These are phyloP conservation scores for Halcyon leucocephala DNA, from an alignment of 2,797 vertebrate genomes.

Conservation along the genomic window DNA sequence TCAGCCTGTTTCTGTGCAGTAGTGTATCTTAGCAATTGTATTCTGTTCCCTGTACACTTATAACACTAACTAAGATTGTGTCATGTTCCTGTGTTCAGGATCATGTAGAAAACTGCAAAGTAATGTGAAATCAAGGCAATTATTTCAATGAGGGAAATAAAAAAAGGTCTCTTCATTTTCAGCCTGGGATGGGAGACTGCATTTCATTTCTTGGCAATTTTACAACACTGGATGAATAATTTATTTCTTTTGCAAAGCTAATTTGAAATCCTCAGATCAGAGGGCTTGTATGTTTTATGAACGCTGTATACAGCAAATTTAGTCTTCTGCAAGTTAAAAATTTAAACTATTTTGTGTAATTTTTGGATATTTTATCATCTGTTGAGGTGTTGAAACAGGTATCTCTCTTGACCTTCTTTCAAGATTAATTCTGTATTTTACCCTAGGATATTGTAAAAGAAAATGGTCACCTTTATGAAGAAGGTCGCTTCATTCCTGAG, in stretches of 20 bases:
- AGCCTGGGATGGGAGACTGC: background rate
- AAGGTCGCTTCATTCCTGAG: conserved; percentile 74
- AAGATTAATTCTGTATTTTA: conserved; percentile 14
- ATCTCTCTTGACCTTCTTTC: conserved; percentile 1
- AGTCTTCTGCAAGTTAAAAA: background rate
- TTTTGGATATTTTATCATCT: background rate
- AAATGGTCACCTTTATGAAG: conserved; percentile 71
- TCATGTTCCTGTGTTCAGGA: background rate
- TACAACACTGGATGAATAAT: background rate
- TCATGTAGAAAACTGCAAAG: background rate
- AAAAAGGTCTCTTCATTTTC: background rate
- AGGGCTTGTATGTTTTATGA: background rate
- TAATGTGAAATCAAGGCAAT: background rate
- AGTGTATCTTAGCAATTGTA: conserved; percentile 1
- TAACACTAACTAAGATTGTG: background rate
- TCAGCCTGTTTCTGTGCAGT: background rate
- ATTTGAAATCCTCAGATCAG: background rate
- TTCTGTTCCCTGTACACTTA: background rate
- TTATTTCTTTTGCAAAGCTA: conserved; percentile 33
- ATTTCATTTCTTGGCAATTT: background rate
- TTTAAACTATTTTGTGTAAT: background rate
- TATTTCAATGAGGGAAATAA: background rate
- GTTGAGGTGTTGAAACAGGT: background rate
- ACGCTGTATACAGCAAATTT: background rate
- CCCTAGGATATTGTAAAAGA: conserved; percentile 76